Percentiles rank a stretch among this genome's conserved stretches.
These are phyloP conservation scores for Sarcophilus harrisii DNA, from an alignment of 2,797 vertebrate genomes.

Conservation along the genomic window DNA sequence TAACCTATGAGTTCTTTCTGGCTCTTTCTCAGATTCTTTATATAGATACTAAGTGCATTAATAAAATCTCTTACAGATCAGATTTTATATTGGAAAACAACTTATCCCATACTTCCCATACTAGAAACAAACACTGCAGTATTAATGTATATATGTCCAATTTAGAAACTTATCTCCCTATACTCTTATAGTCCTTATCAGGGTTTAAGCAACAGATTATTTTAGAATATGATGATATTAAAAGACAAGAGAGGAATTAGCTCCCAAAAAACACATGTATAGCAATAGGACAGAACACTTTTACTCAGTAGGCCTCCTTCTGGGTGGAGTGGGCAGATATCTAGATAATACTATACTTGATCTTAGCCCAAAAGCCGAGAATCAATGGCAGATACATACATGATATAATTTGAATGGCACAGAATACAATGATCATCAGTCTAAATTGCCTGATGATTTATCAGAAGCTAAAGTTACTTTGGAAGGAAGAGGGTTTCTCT, in stretches of 20 bases:
- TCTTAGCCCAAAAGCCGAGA: too few species aligned
- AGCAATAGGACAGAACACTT: not conserved
- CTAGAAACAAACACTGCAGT: constrained; percentile 1
- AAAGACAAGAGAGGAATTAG: not conserved
- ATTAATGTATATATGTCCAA: not conserved
- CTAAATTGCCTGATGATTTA: not conserved
- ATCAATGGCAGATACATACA: too few species aligned
- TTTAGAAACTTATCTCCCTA: constrained; percentile 36
- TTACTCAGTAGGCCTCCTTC: not conserved
- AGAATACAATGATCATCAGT: not conserved
- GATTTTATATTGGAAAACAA: not conserved
- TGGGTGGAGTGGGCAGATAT: not conserved
- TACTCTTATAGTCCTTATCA: not conserved
- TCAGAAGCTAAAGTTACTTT: not conserved
- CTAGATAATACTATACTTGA: not conserved
- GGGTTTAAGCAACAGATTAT: not conserved
- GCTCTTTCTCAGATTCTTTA: constrained; percentile 15
- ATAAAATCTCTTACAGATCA: constrained; percentile 29
- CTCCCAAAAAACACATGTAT: not conserved
- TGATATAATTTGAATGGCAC: not conserved
- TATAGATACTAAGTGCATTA: not conserved
- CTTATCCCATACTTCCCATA: constrained; percentile 14
- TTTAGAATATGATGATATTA: not conserved
- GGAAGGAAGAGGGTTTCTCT: not conserved
- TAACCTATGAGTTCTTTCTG: constrained; percentile 16